A percentile compares a stretch with the other conserved stretches of the same genome.
phyloP scores from a whole-genome alignment of 2,888 invertebrate genomes.

The Coleophora deauratella region DNA sequence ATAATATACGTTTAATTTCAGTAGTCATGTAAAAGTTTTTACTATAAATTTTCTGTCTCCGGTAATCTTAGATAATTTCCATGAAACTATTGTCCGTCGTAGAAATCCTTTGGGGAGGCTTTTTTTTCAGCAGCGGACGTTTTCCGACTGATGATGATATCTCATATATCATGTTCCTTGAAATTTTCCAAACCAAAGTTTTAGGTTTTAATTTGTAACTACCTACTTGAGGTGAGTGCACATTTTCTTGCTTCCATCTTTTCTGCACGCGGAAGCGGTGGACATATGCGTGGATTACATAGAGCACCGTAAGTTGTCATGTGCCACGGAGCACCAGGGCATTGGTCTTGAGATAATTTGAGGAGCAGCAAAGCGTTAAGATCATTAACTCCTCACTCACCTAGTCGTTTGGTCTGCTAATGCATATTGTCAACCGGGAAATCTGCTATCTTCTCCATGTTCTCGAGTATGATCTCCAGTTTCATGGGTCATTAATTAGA shows the following conservation, averaged over 20 bases:
- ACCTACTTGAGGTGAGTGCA: not conserved
- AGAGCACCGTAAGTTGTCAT: constrained; percentile 61
- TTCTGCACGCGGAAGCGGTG: constrained; percentile 51
- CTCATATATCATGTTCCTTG: too few species aligned
- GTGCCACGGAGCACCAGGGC: constrained; percentile 60
- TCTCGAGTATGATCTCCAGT: not conserved
- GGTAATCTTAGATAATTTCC: too few species aligned
- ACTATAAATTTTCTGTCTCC: too few species aligned
- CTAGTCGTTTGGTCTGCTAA: constrained; percentile 48
- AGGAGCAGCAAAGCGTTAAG: constrained; percentile 68
- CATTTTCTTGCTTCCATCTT: constrained; percentile 7
- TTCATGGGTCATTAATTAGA: not conserved
- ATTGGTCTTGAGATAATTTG: constrained; percentile 66
- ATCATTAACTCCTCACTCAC: constrained; percentile 51
- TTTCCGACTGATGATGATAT: too few species aligned
- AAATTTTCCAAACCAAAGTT: too few species aligned
- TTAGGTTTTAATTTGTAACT: too few species aligned
- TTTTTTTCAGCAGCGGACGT: too few species aligned
- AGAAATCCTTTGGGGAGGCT: too few species aligned
- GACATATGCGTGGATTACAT: constrained; percentile 41
- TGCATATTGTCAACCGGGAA: constrained; percentile 7
- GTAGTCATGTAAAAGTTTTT: too few species aligned
- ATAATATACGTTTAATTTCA: too few species aligned
- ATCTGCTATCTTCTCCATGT: constrained; percentile 2
- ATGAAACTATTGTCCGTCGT: too few species aligned